Evolutionary conservation across 2,888 invertebrate species (phyloP), one percentile per base, ranked within the genome.

Genomic region (Plagiodera versicolora): DNA sequence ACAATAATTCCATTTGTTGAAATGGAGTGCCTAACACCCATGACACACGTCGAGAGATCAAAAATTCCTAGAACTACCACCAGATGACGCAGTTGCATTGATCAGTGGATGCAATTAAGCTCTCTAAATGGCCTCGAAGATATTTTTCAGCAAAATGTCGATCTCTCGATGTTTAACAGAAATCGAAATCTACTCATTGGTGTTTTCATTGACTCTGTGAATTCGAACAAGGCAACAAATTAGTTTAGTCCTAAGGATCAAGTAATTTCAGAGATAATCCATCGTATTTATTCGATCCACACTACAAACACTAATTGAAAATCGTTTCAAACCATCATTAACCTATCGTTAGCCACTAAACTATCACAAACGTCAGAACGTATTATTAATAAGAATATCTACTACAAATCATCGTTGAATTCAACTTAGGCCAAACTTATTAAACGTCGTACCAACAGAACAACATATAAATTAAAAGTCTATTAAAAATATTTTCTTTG

Each of bases 401-500:
- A 63, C 62, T 64, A 68, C 63, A 67, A 69, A 56, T 56, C 28
- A 64, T 67, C 66, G 66, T 67, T 66, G 67, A 67, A 62, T 24
- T 61, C 50, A 66, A 68, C 67, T 63, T 70, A 69, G 70, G 69
- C 69, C 68, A 60, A 62, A 68, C 66, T 67, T 57, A 65, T 60
- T 49, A 51, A 60, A 64, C 58, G 56, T 14, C 14, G n/a, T n/a
- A n/a, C n/a, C n/a, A n/a, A 18, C 59, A 60, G 62, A 61, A 59
- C 59, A 56, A 67, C 49, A 35, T 58, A 65, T 65, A 69, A 67
- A 69, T 62, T 66, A 69, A 68, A 63, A 60, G 53, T 59, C 67
- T 67, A 65, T 63, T 67, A 65, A 58, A 63, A 64, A 66, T 66
- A 67, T 67, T 71, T 69, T 74, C 73, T 74, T 73, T 74, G 73